Conservation (phyloP, 2,888 invertebrate species). For the Camponotus fellah region DNA sequence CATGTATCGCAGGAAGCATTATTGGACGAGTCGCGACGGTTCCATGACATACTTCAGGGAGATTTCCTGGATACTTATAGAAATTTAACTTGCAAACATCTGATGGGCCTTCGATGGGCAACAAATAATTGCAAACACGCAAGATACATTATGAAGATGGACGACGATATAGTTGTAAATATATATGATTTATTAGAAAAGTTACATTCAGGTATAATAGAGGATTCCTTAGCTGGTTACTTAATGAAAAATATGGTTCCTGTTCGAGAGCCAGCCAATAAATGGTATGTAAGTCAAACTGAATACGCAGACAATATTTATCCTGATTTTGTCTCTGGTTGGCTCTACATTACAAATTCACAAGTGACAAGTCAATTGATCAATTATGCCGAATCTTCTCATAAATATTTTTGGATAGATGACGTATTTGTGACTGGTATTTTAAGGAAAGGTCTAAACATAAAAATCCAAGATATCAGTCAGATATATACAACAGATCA, state of each 20-base stretch:
- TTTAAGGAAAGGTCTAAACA: conserved; percentile 88
- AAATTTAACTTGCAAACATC: conserved; percentile 93
- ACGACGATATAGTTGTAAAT: conserved; percentile 93
- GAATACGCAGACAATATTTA: conserved; percentile 90
- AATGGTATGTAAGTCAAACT: conserved; percentile 92
- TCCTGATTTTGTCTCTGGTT: conserved; percentile 93
- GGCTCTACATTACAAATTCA: conserved; percentile 93
- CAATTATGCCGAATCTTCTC: conserved; percentile 87
- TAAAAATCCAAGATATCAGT: conserved; percentile 88
- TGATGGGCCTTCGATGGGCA: conserved; percentile 94
- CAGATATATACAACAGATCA: conserved; percentile 90
- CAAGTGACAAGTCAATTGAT: conserved; percentile 88
- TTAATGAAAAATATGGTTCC: conserved; percentile 89
- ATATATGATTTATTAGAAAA: conserved; percentile 87
- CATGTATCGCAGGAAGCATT: conserved; percentile 88
- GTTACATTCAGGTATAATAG: conserved; percentile 54
- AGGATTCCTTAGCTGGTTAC: conserved; percentile 88
- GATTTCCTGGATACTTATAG: conserved; percentile 92
- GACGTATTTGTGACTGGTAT: conserved; percentile 95
- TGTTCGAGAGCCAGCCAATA: conserved; percentile 90
- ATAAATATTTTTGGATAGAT: conserved; percentile 95
- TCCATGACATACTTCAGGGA: conserved; percentile 92
- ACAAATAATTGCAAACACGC: conserved; percentile 88
- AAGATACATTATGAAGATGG: conserved; percentile 92
- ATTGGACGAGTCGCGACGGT: conserved; percentile 88